These are phyloP conservation scores for Callosobruchus maculatus DNA, from an alignment of 2,888 invertebrate genomes.

Conservation along the genomic window DNA sequence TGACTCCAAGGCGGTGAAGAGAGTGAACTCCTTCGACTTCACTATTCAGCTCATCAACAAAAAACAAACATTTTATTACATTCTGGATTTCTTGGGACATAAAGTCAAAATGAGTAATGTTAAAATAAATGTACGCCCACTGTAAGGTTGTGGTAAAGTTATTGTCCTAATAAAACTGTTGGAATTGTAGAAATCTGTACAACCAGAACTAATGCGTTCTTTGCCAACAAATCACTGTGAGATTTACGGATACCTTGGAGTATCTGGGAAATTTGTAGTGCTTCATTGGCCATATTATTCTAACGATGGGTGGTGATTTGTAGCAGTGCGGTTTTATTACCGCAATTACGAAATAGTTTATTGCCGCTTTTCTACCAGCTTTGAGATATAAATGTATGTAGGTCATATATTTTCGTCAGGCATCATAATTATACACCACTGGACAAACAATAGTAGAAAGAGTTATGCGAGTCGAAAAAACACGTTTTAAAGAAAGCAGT, in stretches of 20 bases:
- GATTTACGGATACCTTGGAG: neutral
- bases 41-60: too few species aligned
- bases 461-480: too few species aligned
- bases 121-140: neutral
- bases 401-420: neutral
- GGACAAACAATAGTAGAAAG: too few species aligned
- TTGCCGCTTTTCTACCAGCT: neutral
- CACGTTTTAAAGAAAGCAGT: too few species aligned
- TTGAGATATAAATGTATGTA: neutral
- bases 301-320: neutral
- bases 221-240: neutral
- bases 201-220: neutral
- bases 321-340: neutral
- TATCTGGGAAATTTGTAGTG: neutral
- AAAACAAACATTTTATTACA: too few species aligned
- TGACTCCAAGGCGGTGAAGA: too few species aligned
- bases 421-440: too few species aligned
- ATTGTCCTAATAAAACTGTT: neutral
- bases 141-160: neutral
- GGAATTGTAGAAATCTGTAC: neutral
- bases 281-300: neutral
- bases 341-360: neutral
- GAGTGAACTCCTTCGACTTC: too few species aligned
- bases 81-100: neutral
- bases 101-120: neutral